phyloP scores from a whole-genome alignment of 2,113 vertebrate genomes.

The Lophura nycthemera region DNA sequence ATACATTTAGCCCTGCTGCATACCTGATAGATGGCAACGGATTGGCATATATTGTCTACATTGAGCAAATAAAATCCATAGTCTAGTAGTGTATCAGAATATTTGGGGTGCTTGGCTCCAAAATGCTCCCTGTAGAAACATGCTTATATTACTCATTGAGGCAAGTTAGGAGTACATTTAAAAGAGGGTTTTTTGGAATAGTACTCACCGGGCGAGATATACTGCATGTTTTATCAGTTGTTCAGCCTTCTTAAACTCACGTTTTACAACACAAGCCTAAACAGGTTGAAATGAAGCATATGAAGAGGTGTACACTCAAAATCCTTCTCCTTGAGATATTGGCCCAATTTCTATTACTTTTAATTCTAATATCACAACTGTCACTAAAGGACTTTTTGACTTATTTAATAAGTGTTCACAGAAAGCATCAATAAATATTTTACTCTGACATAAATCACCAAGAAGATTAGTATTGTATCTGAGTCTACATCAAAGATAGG shows the following conservation, averaged over 20 bases:
- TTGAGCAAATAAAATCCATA: constrained; percentile 99
- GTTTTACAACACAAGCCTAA: constrained; percentile 97
- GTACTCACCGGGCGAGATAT: constrained; percentile 91
- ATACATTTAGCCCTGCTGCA: not conserved
- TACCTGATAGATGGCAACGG: constrained; percentile 99
- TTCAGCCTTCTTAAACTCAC: constrained; percentile 98
- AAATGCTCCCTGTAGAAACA: constrained; percentile 92
- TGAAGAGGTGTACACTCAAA: not conserved
- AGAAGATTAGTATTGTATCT: not conserved
- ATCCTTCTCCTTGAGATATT: not conserved
- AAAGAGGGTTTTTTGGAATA: not conserved
- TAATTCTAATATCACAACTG: fast-evolving
- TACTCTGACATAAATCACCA: not conserved
- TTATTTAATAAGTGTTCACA: not conserved
- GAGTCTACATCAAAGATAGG: too few species aligned
- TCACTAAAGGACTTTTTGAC: not conserved
- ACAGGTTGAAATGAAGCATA: not conserved
- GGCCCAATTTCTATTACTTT: fast-evolving
- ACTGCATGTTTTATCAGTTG: constrained; percentile 99
- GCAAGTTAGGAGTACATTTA: fast-evolving
- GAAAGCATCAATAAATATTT: not conserved
- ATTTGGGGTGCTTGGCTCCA: constrained; percentile 98
- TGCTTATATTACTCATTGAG: not conserved
- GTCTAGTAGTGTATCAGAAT: constrained; percentile 97
- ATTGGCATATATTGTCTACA: constrained; percentile 99